Evolutionary conservation across 2,113 vertebrate species (phyloP), one percentile per base, ranked within the genome.

Genomic region (Elephas maximus): DNA sequence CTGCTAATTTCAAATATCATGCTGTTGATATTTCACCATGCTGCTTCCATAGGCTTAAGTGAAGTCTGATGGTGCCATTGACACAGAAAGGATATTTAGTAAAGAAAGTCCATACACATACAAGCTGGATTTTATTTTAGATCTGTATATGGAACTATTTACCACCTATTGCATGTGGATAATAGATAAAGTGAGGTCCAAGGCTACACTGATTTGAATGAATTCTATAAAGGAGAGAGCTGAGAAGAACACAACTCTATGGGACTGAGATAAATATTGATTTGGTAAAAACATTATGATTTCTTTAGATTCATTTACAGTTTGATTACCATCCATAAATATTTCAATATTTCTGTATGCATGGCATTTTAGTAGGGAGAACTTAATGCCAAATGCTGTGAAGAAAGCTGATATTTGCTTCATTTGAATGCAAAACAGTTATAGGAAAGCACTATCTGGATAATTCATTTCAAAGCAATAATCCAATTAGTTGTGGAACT

Each of bases 291-390:
- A 9, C 28, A 57, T 65, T 88, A 28, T 33, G n/a, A 51, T 57
- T 84, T 84, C 41, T 81, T 93, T 57, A 81, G 79, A 53, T 9
- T 62, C 30, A 81, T 48, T 88, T 88, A 81, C 41, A 23, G 11
- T 81, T 51, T 88, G 51, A 73, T 93, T 93, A 73, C 21, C 30
- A 37, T 80, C 63, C 30, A 80, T 48, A 23, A 93, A 71, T 71
- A 87, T 87, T 87, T 79, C 41, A 80, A 28, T 80, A 80, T 80
- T 93, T 88, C 24, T n/a, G 30, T 80, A 71, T 53, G 81, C 63
- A 79, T 57, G 37, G 62, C 48, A 41, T 87, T 71, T 87, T 87
- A 69, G 18, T 65, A 88, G 44, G 26, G 26, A 65, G 37, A 89
- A 0, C 6, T 86, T 24, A 57, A 57, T 12, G 65, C 9, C 74